Evolutionary conservation across 2,888 invertebrate species (phyloP), one percentile per base, ranked within the genome.

Genomic region (Drosophila meridiana): DNA sequence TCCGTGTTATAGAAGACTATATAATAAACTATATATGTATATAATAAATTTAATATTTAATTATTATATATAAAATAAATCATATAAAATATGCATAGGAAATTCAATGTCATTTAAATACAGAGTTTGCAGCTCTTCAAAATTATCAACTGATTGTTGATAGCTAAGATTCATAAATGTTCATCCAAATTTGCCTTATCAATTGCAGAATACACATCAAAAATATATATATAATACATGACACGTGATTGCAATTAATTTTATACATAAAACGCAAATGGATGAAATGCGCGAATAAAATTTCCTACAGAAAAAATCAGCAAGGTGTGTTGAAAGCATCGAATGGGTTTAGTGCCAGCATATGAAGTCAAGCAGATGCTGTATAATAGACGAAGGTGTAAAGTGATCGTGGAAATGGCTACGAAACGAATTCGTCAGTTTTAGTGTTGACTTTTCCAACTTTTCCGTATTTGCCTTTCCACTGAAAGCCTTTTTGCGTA

Each of bases 251-350:
- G 26, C 8, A 14, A 38, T 38, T 55, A 20, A 20, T 20, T 28
- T 20, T 8, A 38, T 14, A 38, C 28, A 7, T 8, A 66, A 36
- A 48, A 56, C 32, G 38, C 20, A 59, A 59, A 58, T 60, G 36
- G 60, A 45, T 11, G n/a, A 36, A 66, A 43, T 32, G 66, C 14
- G 53, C 36, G 11, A 66, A 67, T 26, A 59, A 55, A 14, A 55
- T 64, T 52, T 30, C n/a, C 2, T 34, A n/a, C 26, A 28, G 71
- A 56, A 57, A 64, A 71, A 64, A 78, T 76, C 59, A 45, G 5
- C 45, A 52, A 59, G 34, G 56, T 72, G 65, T 34, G 78, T 42
- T 80, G 76, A 78, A 63, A 71, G 76, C 70, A 60, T 40, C 38
- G 3, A 38, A 61, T 71, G 60, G 56, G 56, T 28, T 38, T 43